A percentile compares a stretch with the other conserved stretches of the same genome.
Conservation (phyloP, 2,113 vertebrate species). For the Origma solitaria region DNA sequence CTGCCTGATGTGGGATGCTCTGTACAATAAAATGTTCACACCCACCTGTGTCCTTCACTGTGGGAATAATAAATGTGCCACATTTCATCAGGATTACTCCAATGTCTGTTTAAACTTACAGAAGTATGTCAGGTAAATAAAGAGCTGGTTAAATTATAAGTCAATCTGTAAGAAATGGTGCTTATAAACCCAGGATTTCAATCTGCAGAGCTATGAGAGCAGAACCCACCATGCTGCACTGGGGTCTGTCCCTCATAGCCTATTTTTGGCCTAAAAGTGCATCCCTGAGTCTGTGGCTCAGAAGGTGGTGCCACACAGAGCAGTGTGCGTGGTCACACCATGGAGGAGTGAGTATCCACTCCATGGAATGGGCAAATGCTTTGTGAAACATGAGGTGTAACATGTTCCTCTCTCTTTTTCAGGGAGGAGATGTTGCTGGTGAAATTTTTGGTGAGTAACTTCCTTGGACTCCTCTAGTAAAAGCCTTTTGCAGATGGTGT, state of each 20-base stretch:
- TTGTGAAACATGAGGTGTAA: background rate
- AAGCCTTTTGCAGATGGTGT: background rate
- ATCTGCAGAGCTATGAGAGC: background rate
- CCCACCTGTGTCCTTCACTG: background rate
- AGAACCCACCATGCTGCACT: background rate
- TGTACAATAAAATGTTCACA: background rate
- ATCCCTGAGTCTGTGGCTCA: background rate
- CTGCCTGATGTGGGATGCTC: background rate
- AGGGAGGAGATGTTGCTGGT: constrained; percentile 51
- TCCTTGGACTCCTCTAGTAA: background rate
- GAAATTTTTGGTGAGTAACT: constrained; percentile 62
- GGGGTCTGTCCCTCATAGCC: background rate
- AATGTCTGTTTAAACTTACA: background rate
- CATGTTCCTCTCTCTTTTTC: constrained; percentile 14
- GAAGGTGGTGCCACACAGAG: background rate
- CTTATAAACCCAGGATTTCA: background rate
- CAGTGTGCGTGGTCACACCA: rapidly evolving
- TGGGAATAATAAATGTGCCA: background rate
- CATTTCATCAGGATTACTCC: background rate
- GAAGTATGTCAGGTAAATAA: background rate
- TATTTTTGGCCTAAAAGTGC: background rate
- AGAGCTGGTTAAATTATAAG: background rate
- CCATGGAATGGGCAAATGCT: background rate
- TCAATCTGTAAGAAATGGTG: background rate
- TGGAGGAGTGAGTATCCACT: background rate